Evolutionary conservation across 1,140 invertebrate species (phyloP).

Genomic region (Tenebrio molitor): DNA sequence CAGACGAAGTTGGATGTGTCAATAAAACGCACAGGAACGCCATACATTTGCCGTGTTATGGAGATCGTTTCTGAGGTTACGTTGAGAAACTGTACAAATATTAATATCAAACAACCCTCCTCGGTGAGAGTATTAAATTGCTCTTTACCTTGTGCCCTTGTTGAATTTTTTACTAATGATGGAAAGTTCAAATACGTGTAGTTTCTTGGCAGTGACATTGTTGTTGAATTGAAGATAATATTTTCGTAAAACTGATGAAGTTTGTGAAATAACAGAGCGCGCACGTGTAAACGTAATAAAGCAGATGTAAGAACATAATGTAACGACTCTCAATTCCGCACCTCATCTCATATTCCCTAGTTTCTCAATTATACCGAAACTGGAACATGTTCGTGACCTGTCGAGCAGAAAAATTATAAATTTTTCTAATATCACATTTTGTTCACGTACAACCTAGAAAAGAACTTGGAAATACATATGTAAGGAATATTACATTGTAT

Average conservation of each 20-base stretch:
- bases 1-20: too few species aligned
- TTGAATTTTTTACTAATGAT: too few species aligned
- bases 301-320: background rate
- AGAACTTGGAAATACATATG: conserved; percentile 3
- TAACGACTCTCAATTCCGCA: background rate
- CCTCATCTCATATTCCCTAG: conserved; percentile 12
- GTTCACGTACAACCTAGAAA: conserved; percentile 20
- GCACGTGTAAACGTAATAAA: background rate
- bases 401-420: conserved; percentile 27
- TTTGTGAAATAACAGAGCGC: background rate
- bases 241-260: too few species aligned
- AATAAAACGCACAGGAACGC: too few species aligned
- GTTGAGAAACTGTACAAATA: conserved; percentile 14
- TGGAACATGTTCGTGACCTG: conserved; percentile 31
- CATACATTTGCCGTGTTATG: too few species aligned
- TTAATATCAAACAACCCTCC: conserved; percentile 14
- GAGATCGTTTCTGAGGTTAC: background rate
- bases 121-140: background rate
- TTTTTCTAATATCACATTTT: background rate
- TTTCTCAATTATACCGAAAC: conserved; percentile 12
- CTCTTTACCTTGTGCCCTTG: too few species aligned
- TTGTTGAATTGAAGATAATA: too few species aligned
- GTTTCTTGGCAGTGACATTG: too few species aligned
- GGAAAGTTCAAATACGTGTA: too few species aligned
- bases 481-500: background rate